A percentile compares a stretch with the other conserved stretches of the same genome.
phyloP scores from a whole-genome alignment of 2,113 vertebrate genomes.

The Cottus gobio region DNA sequence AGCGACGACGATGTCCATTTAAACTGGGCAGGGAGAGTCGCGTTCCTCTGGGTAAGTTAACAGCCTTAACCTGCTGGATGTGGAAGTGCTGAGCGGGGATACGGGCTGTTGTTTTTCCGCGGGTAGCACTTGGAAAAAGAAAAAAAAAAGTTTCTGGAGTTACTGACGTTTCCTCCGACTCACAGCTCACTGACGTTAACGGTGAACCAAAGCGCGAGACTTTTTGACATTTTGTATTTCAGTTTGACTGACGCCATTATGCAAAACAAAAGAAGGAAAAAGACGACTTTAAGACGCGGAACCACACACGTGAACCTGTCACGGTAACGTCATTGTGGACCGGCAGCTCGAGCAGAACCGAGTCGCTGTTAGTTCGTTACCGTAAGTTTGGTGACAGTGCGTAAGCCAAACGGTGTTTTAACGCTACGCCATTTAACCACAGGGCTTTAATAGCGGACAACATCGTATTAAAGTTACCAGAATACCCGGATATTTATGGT shows the following conservation, averaged over 20 bases:
- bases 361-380: neutral
- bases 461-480: neutral
- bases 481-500: neutral
- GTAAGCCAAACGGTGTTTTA: no score
- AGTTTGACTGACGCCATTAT: constrained; percentile 26
- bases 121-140: neutral
- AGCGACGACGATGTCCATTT: constrained; percentile 27
- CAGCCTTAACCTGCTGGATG: neutral
- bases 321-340: neutral
- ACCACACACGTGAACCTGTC: neutral
- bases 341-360: neutral
- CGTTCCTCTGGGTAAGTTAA: constrained; percentile 54
- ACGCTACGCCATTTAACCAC: neutral
- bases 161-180: no score
- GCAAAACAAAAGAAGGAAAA: neutral
- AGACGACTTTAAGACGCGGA: neutral
- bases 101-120: neutral
- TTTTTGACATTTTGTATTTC: neutral
- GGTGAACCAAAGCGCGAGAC: neutral
- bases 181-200: neutral
- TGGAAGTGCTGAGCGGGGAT: rapidly evolving
- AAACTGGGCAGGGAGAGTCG: neutral
- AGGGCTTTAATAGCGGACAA: neutral
- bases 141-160: neutral
- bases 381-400: neutral